Evolutionary conservation across 2,797 vertebrate genomes (phyloP), one percentile per base, ranked within the genome.

Genomic region (Lindbergichthys nudifrons): DNA sequence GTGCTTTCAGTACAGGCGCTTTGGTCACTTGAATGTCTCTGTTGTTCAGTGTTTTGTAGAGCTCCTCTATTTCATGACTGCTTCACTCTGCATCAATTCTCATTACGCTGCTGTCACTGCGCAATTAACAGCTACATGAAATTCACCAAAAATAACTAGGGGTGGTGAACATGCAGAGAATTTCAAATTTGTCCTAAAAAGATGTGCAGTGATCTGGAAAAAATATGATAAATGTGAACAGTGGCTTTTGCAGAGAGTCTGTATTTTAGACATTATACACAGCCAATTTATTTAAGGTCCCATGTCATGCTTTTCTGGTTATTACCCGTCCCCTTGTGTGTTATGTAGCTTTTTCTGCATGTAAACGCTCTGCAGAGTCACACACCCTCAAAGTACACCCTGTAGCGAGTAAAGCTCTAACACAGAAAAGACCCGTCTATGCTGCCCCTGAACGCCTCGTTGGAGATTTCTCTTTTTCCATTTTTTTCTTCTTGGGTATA

Each of bases 51-150:
- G 53, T 48, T 42, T 68, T 26, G 45, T n/a, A 65, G 64, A 66
- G 51, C 62, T 76, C 67, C 54, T 75, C 76, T 15, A 10, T 30
- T 70, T 65, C 42, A 59, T 54, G 59, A 23, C 57, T 76, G 59
- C 10, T 70, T 75, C 70, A 62, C 52, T 72, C 60, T 65, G 42
- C 56, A 83, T 81, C 68, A 15, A 1, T 84, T 83, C 51, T 78
- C 79, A 77, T 87, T 76, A 71, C 6, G 60, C 3, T 61, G 39
- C 60, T 74, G 69, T 65, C 65, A 45, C 70, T 42, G 45, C 18
- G 56, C 60, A 69, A 30, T 74, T 65, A 79, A 10, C 47, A 50
- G n/a, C 41, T 18, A 16, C 47, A 43, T 69, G 53, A 0, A 73
- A 57, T 72, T 75, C 14, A 66, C 21, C 59, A 57, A 9, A 36